Percentiles rank a stretch among this genome's conserved stretches.
phyloP scores from a whole-genome alignment of 2,888 invertebrate species.

The Calameuta pallipes region DNA sequence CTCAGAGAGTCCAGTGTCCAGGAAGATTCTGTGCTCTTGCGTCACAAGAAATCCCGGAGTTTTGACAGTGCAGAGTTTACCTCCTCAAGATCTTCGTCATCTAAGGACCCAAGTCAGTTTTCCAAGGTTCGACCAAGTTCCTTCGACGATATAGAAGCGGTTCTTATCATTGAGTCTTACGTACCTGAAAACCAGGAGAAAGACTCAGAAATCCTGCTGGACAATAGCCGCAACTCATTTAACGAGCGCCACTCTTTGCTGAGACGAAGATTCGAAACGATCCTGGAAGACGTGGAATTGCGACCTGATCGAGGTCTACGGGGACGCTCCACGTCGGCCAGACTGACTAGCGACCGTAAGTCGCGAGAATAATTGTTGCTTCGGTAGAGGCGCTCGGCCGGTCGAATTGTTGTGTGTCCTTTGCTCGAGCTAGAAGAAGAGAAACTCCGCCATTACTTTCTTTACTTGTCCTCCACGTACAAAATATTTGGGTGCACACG shows the following conservation, averaged over 20 bases:
- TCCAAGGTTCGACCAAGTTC: no score
- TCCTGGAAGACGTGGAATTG: slow-evolving; percentile 48
- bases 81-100: no score
- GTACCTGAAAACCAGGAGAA: background rate
- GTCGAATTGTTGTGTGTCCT: background rate
- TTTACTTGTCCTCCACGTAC: background rate
- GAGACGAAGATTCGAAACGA: slow-evolving; percentile 53
- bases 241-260: slow-evolving; percentile 45
- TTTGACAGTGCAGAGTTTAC: background rate
- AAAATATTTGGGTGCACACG: background rate
- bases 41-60: background rate
- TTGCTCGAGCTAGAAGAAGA: background rate
- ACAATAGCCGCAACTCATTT: slow-evolving; percentile 11
- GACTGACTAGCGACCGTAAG: slow-evolving; percentile 44
- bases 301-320: slow-evolving; percentile 23
- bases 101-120: no score
- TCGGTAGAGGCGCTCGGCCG: no score
- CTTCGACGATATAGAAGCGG: background rate
- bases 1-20: background rate
- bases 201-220: slow-evolving; percentile 27
- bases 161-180: background rate
- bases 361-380: slow-evolving; percentile 35
- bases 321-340: slow-evolving; percentile 32
- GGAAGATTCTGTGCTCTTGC: background rate
- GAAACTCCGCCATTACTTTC: background rate